Evolutionary conservation across 1,140 invertebrate species (phyloP).

Genomic region (Bombus difficillimus): DNA sequence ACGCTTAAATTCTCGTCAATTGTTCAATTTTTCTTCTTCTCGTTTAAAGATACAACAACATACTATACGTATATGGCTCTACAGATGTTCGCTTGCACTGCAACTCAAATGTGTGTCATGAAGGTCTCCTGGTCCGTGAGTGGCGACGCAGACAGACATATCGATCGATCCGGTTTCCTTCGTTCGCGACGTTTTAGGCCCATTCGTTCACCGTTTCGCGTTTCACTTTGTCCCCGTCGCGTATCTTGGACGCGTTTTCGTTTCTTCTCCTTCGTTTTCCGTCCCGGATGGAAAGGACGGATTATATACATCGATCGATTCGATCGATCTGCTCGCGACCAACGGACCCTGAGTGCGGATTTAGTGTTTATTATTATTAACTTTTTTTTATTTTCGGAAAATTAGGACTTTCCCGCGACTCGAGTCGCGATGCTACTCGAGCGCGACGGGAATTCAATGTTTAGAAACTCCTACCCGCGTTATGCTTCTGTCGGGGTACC

Average conservation of each 20-base stretch:
- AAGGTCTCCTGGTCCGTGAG: conserved; percentile 59
- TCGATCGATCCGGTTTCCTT: conserved; percentile 40
- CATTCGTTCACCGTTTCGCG: conserved; percentile 42
- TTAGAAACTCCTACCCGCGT: conserved; percentile 83
- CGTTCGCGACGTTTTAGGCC: conserved; percentile 53
- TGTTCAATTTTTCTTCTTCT: conserved; percentile 51
- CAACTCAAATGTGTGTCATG: conserved; percentile 82
- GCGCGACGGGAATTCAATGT: conserved; percentile 69
- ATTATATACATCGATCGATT: conserved; percentile 8
- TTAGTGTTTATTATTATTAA: conserved; percentile 68
- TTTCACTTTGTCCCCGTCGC: not conserved
- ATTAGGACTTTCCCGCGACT: conserved; percentile 74
- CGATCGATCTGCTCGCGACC: conserved; percentile 51
- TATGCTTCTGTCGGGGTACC: conserved; percentile 82
- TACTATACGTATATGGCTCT: conserved; percentile 84
- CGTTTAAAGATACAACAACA: conserved; percentile 82
- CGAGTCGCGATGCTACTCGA: conserved; percentile 63
- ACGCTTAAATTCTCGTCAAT: conserved; percentile 66
- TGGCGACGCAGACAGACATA: conserved; percentile 26
- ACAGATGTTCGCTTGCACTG: conserved; percentile 84
- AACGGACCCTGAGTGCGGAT: conserved; percentile 59
- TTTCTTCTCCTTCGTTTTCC: conserved; percentile 17
- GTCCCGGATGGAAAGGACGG: not conserved
- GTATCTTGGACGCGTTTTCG: conserved; percentile 25
- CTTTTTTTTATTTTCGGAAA: conserved; percentile 72